A percentile compares a stretch with the other conserved stretches of the same genome.
phyloP scores from a whole-genome alignment of 1,140 invertebrate genomes.

The Pseudomyrmex dendroicus region DNA sequence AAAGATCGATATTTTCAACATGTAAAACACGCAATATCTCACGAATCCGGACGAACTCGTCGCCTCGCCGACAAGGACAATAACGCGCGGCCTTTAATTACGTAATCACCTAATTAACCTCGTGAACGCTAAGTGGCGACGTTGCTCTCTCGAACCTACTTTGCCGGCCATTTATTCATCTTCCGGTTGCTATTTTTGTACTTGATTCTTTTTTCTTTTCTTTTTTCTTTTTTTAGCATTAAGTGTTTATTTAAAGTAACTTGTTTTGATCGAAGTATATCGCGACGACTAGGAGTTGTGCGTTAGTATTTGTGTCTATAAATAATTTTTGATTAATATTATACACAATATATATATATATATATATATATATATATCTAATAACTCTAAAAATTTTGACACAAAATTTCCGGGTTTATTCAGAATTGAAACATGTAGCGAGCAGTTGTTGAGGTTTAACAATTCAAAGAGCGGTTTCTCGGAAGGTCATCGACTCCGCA shows the following conservation, averaged over 20 bases:
- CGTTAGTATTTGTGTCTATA: not conserved
- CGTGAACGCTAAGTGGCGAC: constrained; percentile 71
- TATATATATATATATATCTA: too few relatives aligned
- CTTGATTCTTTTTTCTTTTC: not conserved
- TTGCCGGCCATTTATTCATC: constrained; percentile 26
- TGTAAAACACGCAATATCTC: not conserved
- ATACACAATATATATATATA: too few relatives aligned
- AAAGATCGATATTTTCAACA: not conserved
- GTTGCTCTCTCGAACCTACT: constrained; percentile 64
- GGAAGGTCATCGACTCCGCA: constrained; percentile 62
- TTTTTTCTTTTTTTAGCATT: constrained; percentile 8
- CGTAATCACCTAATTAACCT: constrained; percentile 78
- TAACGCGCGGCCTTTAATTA: constrained; percentile 74
- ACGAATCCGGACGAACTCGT: constrained; percentile 8
- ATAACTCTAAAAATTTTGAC: constrained; percentile 20
- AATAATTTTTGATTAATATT: not conserved
- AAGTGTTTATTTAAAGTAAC: not conserved
- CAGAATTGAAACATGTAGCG: constrained; percentile 13
- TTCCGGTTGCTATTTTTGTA: constrained; percentile 52
- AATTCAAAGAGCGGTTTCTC: constrained; percentile 33
- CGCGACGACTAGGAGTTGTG: not conserved
- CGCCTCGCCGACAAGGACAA: constrained; percentile 59
- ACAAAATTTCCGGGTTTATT: not conserved
- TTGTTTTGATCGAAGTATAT: constrained; percentile 2
- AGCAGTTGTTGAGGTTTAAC: constrained; percentile 45